Base-by-base conservation (phyloP, 35 echinoderm and acorn worm species). In the Stichopus chloronotus region DNA sequence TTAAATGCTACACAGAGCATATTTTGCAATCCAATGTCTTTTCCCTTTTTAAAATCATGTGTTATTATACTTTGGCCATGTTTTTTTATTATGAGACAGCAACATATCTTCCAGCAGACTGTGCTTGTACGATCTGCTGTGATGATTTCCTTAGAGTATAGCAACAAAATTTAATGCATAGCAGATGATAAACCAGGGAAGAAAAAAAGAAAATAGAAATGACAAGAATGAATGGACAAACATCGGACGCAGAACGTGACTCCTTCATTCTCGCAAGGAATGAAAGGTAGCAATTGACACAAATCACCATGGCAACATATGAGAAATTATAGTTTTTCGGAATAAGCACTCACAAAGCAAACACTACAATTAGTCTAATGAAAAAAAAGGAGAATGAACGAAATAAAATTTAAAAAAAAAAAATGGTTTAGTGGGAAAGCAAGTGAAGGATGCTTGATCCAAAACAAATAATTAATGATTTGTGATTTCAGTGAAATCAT, bases 261-360 rank as follows among this genome's bases (percentile, higher is more conserved):
- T 74, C 19, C 11, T 11, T 65, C 61, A 65, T 65, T 65, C 61
- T 65, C 61, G 61, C 11, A 14, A 65, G 4, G 17, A 19, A 74
- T n/a, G 22, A 21, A 21, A 74, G 17, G 69, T 74, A 74, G 19
- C 69, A 74, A 74, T 74, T 74, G 69, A 74, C 69, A 74, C 69
- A 74, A 74, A 74, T 74, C 69, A 74, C 69, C 69, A 74, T 74
- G 69, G 69, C 69, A 74, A 74, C 69, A 74, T 74, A 74, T 74
- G 69, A 74, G 19, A 74, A 74, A 74, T 74, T 74, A 74, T 20
- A 74, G 2, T 74, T 74, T 74, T n/a, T 20, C 17, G 19, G n/a
- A 16, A 74, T 74, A 74, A 74, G 69, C 17, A 74, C 69, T 19
- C 59, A 61, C 59, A 74, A 74, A 74, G 69, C 69, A 74, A 74